Evolutionary conservation across 2,888 invertebrate genomes (phyloP).

Genomic region (Girardia tigrina): DNA sequence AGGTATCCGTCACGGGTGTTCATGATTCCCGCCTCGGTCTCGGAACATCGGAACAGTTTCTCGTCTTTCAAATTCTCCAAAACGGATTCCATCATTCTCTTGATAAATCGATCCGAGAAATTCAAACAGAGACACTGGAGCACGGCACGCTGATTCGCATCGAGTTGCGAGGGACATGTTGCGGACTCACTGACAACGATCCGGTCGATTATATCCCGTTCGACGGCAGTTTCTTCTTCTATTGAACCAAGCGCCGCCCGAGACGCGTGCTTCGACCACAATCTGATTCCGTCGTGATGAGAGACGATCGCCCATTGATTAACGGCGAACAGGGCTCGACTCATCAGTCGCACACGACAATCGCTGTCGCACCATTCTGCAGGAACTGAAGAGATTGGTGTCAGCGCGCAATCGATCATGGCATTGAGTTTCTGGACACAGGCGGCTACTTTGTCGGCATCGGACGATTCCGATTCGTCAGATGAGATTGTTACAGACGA

Average conservation of each 20-base stretch:
- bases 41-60: not conserved
- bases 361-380: not conserved
- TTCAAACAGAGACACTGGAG: not conserved
- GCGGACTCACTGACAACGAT: too few species aligned
- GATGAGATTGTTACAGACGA: not conserved
- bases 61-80: not conserved
- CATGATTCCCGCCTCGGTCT: not conserved
- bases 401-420: not conserved
- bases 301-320: not conserved
- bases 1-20: not conserved
- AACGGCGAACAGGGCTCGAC: not conserved
- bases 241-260: not conserved
- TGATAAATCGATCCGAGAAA: not conserved
- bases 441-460: not conserved
- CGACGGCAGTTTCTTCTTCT: not conserved
- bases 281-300: not conserved
- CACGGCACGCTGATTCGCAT: not conserved
- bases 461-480: not conserved
- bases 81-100: not conserved
- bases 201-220: not conserved
- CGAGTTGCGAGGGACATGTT: not conserved
- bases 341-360: not conserved
- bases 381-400: not conserved
- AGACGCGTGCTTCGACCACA: constrained; percentile 2
- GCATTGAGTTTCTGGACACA: not conserved